Percentiles rank a stretch among this genome's conserved stretches.
phyloP scores from a whole-genome alignment of 1,140 invertebrate genomes.

The Coptotermes formosanus region DNA sequence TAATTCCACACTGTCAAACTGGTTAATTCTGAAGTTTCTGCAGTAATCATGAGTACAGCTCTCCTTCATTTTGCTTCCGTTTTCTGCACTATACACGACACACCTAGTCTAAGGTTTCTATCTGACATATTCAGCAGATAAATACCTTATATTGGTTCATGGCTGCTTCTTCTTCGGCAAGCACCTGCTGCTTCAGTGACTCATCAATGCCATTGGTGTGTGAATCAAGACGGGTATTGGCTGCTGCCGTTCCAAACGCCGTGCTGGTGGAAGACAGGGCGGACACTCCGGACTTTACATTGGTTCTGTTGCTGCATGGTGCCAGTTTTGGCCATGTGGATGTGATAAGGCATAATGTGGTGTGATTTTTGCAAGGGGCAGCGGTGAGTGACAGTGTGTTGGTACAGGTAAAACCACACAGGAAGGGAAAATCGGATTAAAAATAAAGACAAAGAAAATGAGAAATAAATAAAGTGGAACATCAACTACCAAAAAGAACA shows the following conservation, averaged over 20 bases:
- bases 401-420: slow-evolving; percentile 37
- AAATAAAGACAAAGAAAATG: slow-evolving; percentile 50
- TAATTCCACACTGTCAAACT: too few relatives aligned
- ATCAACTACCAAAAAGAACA: slow-evolving; percentile 36
- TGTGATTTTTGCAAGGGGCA: slow-evolving; percentile 40
- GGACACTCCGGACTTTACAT: slow-evolving; percentile 85
- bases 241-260: slow-evolving; percentile 78
- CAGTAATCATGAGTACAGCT: too few relatives aligned
- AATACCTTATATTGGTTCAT: slow-evolving; percentile 92
- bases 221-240: slow-evolving; percentile 67
- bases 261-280: slow-evolving; percentile 85
- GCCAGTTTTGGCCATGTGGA: slow-evolving; percentile 31
- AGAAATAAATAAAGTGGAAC: slow-evolving; percentile 47
- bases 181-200: slow-evolving; percentile 75
- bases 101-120: not conserved
- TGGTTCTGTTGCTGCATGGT: slow-evolving; percentile 71
- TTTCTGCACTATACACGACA: slow-evolving; percentile 16
- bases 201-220: slow-evolving; percentile 76
- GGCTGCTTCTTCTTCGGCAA: slow-evolving; percentile 93
- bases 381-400: not conserved
- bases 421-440: slow-evolving; percentile 47
- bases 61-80: not conserved
- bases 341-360: slow-evolving; percentile 45
- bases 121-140: slow-evolving; percentile 32
- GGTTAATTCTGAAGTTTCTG: too few relatives aligned